A percentile compares a stretch with the other conserved stretches of the same genome.
Conservation (phyloP, 2,113 vertebrate species). For the Hypocryptadius cinnamomeus region DNA sequence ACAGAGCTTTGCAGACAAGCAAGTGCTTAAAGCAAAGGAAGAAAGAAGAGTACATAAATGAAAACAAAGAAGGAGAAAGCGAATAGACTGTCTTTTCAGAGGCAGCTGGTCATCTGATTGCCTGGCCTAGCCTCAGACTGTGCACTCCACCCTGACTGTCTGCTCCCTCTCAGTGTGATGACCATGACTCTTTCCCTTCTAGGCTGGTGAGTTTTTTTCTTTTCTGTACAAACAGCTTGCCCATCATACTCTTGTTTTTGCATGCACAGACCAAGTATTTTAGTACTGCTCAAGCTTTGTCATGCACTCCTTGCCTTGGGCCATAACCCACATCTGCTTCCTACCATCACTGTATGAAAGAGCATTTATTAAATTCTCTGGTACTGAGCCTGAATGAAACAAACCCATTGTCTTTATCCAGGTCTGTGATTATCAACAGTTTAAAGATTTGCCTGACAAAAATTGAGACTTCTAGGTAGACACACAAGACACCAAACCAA, state of each 20-base stretch:
- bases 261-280: neutral
- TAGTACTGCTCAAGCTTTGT: neutral
- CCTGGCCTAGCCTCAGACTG: neutral
- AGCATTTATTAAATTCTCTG: neutral
- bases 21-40: neutral
- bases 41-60: neutral
- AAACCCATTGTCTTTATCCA: neutral
- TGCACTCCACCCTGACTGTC: neutral
- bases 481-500: neutral
- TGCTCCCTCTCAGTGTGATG: neutral
- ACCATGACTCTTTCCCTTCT: neutral
- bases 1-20: neutral
- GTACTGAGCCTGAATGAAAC: neutral
- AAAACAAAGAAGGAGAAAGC: neutral
- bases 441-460: neutral
- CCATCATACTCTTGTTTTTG: neutral
- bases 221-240: neutral
- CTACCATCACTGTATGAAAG: neutral
- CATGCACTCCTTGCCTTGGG: neutral
- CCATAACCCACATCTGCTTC: neutral
- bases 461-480: neutral
- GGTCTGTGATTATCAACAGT: neutral
- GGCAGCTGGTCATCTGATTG: neutral
- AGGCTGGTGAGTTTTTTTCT: neutral
- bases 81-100: neutral